Conservation (phyloP, 2,888 invertebrate species). For the Diaperis boleti region DNA sequence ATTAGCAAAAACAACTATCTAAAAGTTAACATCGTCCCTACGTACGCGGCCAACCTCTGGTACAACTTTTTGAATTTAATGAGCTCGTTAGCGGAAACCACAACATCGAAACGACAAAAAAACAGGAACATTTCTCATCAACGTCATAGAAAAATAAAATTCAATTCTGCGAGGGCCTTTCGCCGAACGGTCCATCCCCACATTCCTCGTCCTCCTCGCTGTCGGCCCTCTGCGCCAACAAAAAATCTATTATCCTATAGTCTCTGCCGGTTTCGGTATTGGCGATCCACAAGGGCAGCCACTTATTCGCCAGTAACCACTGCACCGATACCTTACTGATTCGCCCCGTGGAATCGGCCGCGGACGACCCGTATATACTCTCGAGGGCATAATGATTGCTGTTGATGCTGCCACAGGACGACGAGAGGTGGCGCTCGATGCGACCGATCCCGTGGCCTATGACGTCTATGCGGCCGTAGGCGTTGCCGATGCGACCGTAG, state of each 20-base stretch:
- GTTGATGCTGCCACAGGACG: slow-evolving; percentile 74
- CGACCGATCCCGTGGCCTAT: slow-evolving; percentile 68
- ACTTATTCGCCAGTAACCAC: slow-evolving; percentile 76
- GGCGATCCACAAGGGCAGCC: slow-evolving; percentile 75
- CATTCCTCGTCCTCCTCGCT: slow-evolving; percentile 47
- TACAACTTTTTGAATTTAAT: slow-evolving; percentile 17
- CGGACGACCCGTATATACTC: slow-evolving; percentile 62
- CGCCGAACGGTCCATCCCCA: slow-evolving; percentile 13
- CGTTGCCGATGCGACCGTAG: slow-evolving; percentile 64
- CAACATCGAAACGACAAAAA: slow-evolving; percentile 16
- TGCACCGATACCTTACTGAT: slow-evolving; percentile 75
- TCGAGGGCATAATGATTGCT: slow-evolving; percentile 66
- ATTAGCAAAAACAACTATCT: slow-evolving; percentile 10
- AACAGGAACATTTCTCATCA: slow-evolving; percentile 8
- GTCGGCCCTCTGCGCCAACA: slow-evolving; percentile 60
- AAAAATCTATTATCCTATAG: slow-evolving; percentile 63
- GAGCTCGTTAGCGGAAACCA: slow-evolving; percentile 26
- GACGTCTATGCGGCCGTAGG: slow-evolving; percentile 70
- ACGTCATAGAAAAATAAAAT: slow-evolving; percentile 16
- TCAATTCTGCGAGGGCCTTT: slow-evolving; percentile 18
- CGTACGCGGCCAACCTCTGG: slow-evolving; percentile 1
- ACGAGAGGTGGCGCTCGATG: slow-evolving; percentile 73
- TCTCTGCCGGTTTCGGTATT: slow-evolving; percentile 67
- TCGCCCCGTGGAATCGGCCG: slow-evolving; percentile 62
- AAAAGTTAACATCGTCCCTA: slow-evolving; percentile 3